Conservation (phyloP, 2,113 vertebrate genomes). For the Ameiurus melas region DNA sequence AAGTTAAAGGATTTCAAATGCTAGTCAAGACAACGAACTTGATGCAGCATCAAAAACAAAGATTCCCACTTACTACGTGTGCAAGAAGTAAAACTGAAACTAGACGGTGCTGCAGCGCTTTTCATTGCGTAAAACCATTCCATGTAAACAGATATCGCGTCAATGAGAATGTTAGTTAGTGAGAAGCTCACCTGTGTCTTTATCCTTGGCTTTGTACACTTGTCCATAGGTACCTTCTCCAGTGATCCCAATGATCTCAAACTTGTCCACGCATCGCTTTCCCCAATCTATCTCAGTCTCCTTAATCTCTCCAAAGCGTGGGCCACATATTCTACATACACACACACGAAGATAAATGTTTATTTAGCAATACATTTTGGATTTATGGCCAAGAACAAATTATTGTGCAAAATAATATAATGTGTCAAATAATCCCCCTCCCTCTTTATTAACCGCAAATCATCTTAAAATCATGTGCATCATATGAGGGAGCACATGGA, state of each 20-base stretch:
- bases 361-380: not conserved
- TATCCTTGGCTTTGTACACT: conserved; percentile 99
- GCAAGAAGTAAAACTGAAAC: not conserved
- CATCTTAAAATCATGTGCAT: not conserved
- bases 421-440: not conserved
- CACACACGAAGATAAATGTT: not conserved
- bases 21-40: not conserved
- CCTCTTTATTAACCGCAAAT: not conserved
- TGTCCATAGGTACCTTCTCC: conserved; percentile 98
- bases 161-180: not conserved
- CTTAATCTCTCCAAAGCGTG: conserved; percentile 93
- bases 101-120: not conserved
- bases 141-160: not conserved
- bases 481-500: not conserved
- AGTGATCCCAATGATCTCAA: conserved; percentile 97
- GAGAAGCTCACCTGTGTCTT: conserved; percentile 84
- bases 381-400: not conserved
- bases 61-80: not conserved
- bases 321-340: conserved; percentile 89
- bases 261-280: conserved; percentile 97
- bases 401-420: not conserved
- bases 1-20: not conserved
- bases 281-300: conserved; percentile 98
- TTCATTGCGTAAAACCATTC: not conserved
- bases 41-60: not conserved